phyloP scores from a whole-genome alignment of 30 jellyfish, hydroid and myxozoan genomes.

The Turritopsis rubra region DNA sequence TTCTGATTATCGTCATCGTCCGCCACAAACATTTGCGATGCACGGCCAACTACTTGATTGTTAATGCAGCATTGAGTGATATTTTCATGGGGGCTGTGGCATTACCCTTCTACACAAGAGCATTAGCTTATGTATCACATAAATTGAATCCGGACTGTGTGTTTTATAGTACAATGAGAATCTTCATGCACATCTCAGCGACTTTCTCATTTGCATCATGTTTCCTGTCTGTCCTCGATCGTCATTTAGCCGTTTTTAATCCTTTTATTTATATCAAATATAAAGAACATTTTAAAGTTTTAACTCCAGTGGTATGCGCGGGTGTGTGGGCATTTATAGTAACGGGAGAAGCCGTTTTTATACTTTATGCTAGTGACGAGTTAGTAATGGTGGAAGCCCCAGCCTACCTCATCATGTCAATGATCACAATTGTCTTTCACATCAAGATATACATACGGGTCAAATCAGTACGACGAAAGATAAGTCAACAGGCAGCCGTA shows the following conservation, averaged over 20 bases:
- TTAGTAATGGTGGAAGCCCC: background rate
- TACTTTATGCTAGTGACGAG: background rate
- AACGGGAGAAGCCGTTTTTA: background rate
- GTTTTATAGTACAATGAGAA: background rate
- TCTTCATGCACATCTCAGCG: background rate
- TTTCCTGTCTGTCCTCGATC: background rate
- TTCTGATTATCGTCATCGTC: background rate
- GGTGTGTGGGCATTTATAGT: background rate
- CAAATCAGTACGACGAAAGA: background rate
- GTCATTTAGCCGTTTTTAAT: background rate
- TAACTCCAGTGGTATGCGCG: background rate
- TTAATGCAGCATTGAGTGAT: background rate
- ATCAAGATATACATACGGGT: background rate
- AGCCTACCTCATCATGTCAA: background rate
- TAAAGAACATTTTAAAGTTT: background rate
- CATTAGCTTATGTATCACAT: background rate
- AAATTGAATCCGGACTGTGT: background rate
- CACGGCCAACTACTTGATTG: background rate
- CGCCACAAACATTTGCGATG: background rate
- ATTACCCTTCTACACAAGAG: background rate
- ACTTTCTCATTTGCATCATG: background rate
- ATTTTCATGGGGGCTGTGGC: background rate
- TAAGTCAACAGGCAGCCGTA: background rate
- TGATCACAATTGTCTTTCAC: background rate
- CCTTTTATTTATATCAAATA: background rate